These are phyloP conservation scores for Anthrax anthrax DNA, from an alignment of 2,888 invertebrate genomes.

Conservation along the genomic window DNA sequence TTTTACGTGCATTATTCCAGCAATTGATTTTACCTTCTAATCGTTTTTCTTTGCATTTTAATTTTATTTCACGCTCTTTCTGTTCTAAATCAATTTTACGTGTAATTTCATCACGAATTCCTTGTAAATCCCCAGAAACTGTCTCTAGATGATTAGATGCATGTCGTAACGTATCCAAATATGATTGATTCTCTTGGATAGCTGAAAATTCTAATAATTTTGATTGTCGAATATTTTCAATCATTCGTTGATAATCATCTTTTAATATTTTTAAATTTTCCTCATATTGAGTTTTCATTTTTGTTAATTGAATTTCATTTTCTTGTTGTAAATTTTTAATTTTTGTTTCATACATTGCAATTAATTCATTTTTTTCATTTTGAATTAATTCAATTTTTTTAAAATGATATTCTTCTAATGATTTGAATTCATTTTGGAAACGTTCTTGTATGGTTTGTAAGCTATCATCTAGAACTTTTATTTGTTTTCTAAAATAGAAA, in stretches of 20 bases:
- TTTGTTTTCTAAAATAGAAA: constrained; percentile 23
- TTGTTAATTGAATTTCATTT: constrained; percentile 24
- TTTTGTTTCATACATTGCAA: constrained; percentile 19
- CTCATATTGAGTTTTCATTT: constrained; percentile 24
- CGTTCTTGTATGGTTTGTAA: constrained; percentile 24
- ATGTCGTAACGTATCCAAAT: constrained; percentile 25
- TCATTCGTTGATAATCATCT: constrained; percentile 22
- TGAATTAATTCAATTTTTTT: constrained; percentile 21
- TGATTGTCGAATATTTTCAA: constrained; percentile 29
- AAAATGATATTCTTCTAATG: constrained; percentile 20
- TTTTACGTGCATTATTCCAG: not conserved
- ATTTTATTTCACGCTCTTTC: constrained; percentile 22
- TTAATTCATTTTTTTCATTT: constrained; percentile 18
- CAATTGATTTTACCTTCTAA: constrained; percentile 15
- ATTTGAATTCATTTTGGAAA: constrained; percentile 23
- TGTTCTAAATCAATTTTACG: constrained; percentile 20
- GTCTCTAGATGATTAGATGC: constrained; percentile 27
- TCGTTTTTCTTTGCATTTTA: constrained; percentile 24
- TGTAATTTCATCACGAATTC: constrained; percentile 25
- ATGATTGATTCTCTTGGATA: constrained; percentile 29
- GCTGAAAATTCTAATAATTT: constrained; percentile 29
- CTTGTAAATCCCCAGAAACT: constrained; percentile 21
- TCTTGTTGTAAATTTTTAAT: constrained; percentile 20
- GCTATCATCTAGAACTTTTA: constrained; percentile 27
- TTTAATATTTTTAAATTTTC: constrained; percentile 22